A percentile compares a stretch with the other conserved stretches of the same genome.
These are phyloP conservation scores for Aporophyla lueneburgensis DNA, from an alignment of 2,888 invertebrate species.

Conservation along the genomic window DNA sequence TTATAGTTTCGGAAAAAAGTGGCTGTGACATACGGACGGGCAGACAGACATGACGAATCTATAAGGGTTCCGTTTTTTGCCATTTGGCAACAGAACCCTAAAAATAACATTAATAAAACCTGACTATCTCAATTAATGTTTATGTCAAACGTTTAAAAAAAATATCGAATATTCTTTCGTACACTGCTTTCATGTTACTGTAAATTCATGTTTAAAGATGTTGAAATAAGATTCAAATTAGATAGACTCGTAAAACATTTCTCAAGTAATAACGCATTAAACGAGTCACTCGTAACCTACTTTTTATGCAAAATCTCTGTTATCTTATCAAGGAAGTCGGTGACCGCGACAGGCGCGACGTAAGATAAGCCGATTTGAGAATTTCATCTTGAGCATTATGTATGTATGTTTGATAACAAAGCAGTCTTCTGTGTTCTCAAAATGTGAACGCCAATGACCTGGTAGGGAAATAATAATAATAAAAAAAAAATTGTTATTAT, in stretches of 20 bases:
- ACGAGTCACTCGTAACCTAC: conserved; percentile 33
- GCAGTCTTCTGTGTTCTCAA: background rate
- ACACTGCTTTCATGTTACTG: background rate
- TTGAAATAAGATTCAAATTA: background rate
- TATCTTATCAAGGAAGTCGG: conserved; percentile 57
- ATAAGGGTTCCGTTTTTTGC: background rate
- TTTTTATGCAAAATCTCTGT: conserved; percentile 48
- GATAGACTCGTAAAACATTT: background rate
- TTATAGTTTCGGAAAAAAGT: too few relatives aligned
- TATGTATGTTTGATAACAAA: conserved; percentile 4
- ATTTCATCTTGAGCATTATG: conserved; percentile 2
- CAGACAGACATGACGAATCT: too few relatives aligned
- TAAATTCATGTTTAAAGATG: background rate
- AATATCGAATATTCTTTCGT: background rate
- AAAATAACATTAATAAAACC: background rate
- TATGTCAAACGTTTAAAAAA: too few relatives aligned
- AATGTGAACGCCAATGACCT: background rate
- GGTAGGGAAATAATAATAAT: background rate
- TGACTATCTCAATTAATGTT: background rate
- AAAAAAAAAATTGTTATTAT: too few relatives aligned
- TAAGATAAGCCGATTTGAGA: conserved; percentile 22
- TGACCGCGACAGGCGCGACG: conserved; percentile 28
- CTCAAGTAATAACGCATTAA: conserved; percentile 3
- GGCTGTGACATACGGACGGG: too few relatives aligned
- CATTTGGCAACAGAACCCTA: too few relatives aligned